Conservation (phyloP, 2,113 vertebrate species). For the Aphyosemion australe region DNA sequence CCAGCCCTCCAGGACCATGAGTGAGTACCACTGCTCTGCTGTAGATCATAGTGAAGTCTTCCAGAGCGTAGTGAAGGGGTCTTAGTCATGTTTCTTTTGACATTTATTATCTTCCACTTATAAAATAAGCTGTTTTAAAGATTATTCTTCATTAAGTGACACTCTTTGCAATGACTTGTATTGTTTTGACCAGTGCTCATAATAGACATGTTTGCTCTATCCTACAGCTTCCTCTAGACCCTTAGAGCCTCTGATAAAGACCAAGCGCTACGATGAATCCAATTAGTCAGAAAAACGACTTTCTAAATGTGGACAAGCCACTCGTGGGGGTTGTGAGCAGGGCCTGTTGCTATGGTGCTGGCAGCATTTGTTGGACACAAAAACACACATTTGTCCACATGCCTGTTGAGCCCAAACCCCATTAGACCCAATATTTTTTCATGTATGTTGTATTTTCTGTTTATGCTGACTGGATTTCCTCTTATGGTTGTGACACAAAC, state of each 20-base stretch:
- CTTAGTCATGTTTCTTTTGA: no score
- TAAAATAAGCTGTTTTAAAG: no score
- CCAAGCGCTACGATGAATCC: constrained; percentile 21
- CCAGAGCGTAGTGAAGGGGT: no score
- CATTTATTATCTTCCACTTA: no score
- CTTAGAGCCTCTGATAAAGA: constrained; percentile 15
- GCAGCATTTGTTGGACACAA: constrained; percentile 28
- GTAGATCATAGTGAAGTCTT: no score
- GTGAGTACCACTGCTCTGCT: no score
- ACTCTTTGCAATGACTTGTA: background rate
- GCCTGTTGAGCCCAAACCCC: constrained; percentile 15
- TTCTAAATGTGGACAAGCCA: constrained; percentile 38
- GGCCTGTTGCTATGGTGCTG: constrained; percentile 69
- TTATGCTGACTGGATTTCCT: background rate
- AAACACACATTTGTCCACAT: constrained; percentile 30
- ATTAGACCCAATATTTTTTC: background rate
- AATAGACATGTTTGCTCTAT: constrained; percentile 25
- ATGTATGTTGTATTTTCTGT: background rate
- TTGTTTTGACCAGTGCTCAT: constrained; percentile 46
- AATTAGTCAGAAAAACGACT: constrained; percentile 51
- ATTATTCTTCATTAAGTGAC: no score
- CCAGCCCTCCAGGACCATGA: no score
- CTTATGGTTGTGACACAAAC: background rate
- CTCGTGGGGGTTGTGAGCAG: constrained; percentile 54
- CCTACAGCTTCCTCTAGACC: constrained; percentile 31